A percentile compares a stretch with the other conserved stretches of the same genome.
These are phyloP conservation scores for Ctenoplectra terminalis DNA, from an alignment of 1,140 invertebrate genomes.

Conservation along the genomic window DNA sequence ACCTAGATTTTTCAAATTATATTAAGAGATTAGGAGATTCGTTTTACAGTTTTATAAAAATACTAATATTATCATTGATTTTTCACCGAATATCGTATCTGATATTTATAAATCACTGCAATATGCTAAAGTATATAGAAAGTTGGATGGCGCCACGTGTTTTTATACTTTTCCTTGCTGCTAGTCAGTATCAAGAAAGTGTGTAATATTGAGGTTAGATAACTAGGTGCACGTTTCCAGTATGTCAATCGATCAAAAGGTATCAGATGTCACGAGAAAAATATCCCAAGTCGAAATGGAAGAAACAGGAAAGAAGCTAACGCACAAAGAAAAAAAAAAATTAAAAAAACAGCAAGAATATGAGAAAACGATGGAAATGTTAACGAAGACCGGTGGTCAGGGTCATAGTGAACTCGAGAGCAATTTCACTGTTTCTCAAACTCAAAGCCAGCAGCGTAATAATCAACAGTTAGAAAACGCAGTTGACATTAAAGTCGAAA, in stretches of 20 bases:
- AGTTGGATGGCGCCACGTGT: constrained; percentile 43
- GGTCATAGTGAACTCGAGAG: constrained; percentile 94
- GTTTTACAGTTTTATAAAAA: neutral
- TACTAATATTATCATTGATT: neutral
- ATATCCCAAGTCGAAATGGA: constrained; percentile 75
- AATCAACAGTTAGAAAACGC: constrained; percentile 95
- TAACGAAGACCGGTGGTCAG: constrained; percentile 94
- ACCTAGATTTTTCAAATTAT: too few species aligned
- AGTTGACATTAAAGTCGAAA: constrained; percentile 99
- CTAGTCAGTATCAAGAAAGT: constrained; percentile 19
- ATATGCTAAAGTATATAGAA: constrained; percentile 3
- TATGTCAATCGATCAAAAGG: constrained; percentile 51
- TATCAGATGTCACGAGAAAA: constrained; percentile 75
- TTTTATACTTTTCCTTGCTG: constrained; percentile 2
- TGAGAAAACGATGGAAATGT: constrained; percentile 94
- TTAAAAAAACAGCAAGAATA: constrained; percentile 96
- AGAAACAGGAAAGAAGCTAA: constrained; percentile 86
- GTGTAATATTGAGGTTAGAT: constrained; percentile 46
- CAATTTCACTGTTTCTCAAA: constrained; percentile 98
- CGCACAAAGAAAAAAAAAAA: constrained; percentile 98
- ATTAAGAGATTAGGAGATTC: too few species aligned
- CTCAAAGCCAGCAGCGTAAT: constrained; percentile 79
- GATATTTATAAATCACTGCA: neutral
- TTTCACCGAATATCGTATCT: neutral
- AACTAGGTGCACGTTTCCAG: constrained; percentile 27